Conservation (phyloP, 2,113 vertebrate genomes). For the Phyllostomus discolor region DNA sequence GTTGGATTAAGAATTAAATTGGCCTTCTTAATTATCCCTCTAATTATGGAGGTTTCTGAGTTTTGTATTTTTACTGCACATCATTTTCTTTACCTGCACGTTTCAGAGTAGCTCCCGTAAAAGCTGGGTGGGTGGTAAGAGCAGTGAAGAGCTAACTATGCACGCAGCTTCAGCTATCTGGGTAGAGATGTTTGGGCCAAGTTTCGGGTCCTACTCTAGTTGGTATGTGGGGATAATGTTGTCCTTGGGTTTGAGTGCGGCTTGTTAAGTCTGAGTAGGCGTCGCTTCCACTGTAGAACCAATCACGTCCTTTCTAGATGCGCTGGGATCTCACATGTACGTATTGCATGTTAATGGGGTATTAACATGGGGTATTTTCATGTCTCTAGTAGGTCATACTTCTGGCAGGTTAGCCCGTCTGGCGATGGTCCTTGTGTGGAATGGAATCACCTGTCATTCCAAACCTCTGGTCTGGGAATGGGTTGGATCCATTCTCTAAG, state of each 20-base stretch:
- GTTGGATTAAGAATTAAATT: not conserved
- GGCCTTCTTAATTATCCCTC: not conserved
- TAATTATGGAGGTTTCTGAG: not conserved
- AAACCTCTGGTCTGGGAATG: constrained; percentile 67
- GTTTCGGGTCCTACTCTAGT: not conserved
- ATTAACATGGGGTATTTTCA: constrained; percentile 7
- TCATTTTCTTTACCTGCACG: not conserved
- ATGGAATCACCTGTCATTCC: constrained; percentile 63
- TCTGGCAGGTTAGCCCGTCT: constrained; percentile 60
- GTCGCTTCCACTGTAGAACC: constrained; percentile 22
- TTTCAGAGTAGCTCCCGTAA: constrained; percentile 39
- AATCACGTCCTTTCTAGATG: constrained; percentile 21
- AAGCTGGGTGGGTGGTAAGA: not conserved
- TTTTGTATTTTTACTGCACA: not conserved
- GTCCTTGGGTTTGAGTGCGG: not conserved
- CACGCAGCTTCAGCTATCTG: not conserved
- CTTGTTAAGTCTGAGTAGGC: not conserved
- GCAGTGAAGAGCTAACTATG: accelerated
- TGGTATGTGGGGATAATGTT: constrained; percentile 21
- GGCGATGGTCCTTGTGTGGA: constrained; percentile 44
- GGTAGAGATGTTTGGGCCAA: not conserved
- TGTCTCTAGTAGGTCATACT: not conserved
- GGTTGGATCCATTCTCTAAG: constrained; percentile 56
- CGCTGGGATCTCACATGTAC: constrained; percentile 18
- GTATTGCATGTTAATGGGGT: constrained; percentile 19